Evolutionary conservation across 1,140 invertebrate genomes (phyloP).

Genomic region (Mylabris phalerata): DNA sequence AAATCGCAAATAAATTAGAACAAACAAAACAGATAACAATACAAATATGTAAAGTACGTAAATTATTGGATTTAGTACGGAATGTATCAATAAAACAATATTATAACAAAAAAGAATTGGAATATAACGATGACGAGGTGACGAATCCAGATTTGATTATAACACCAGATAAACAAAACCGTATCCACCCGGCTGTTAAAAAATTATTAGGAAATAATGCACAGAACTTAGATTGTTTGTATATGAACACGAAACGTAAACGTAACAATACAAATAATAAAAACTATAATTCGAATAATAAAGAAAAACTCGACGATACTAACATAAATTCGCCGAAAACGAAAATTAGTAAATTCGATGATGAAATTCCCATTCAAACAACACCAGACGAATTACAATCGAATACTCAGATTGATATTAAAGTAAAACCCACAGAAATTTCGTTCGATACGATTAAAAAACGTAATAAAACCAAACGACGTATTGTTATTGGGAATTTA

Average conservation of each 20-base stretch:
- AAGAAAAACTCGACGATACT: not conserved
- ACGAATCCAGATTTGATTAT: conserved; percentile 5
- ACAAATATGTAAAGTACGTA: conserved; percentile 52
- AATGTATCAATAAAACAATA: conserved; percentile 61
- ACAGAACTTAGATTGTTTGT: conserved; percentile 41
- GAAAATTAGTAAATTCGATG: conserved; percentile 1
- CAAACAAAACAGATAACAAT: conserved; percentile 49
- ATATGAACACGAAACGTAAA: conserved; percentile 21
- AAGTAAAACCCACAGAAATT: not conserved
- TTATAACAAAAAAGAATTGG: conserved; percentile 57
- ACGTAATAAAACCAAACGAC: conserved; percentile 34
- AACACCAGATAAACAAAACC: conserved; percentile 43
- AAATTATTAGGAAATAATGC: conserved; percentile 56
- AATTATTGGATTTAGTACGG: conserved; percentile 63
- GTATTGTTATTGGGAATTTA: conserved; percentile 71
- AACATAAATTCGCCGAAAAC: conserved; percentile 9
- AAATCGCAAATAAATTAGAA: conserved; percentile 31
- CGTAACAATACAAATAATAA: not conserved
- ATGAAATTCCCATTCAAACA: not conserved
- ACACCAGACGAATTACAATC: not conserved
- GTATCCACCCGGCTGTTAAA: conserved; percentile 67
- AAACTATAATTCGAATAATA: not conserved
- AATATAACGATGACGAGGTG: conserved; percentile 39
- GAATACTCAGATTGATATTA: conserved; percentile 4
- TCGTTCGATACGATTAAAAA: conserved; percentile 15